Conservation (phyloP, 1,140 invertebrate species). For the Drosophila rhopaloa region DNA sequence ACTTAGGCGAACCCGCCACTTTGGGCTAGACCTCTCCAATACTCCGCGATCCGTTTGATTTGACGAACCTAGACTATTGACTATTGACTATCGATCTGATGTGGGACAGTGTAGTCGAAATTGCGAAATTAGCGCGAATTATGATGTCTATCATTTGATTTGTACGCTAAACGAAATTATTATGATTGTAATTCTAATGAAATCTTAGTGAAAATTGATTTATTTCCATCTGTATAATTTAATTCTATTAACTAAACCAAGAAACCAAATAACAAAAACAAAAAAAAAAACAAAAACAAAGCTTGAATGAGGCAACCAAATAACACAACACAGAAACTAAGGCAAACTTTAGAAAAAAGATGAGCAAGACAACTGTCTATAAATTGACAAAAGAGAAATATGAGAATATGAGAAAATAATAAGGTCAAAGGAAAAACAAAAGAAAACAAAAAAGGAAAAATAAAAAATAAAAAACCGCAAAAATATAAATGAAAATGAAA, state of each 20-base stretch:
- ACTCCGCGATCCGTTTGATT: constrained; percentile 53
- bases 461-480: constrained; percentile 11
- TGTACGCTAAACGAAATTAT: constrained; percentile 72
- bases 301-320: constrained; percentile 71
- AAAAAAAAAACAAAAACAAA: constrained; percentile 59
- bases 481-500: constrained; percentile 25
- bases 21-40: constrained; percentile 34
- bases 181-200: constrained; percentile 57
- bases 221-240: constrained; percentile 59
- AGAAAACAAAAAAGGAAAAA: constrained; percentile 5
- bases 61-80: constrained; percentile 26
- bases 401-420: neutral
- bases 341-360: constrained; percentile 39
- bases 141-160: constrained; percentile 43
- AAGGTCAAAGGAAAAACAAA: constrained; percentile 18
- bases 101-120: constrained; percentile 64
- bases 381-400: constrained; percentile 51
- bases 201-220: constrained; percentile 79
- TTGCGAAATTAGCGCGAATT: constrained; percentile 34
- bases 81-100: constrained; percentile 27
- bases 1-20: constrained; percentile 59
- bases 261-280: constrained; percentile 6
- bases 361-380: constrained; percentile 61
- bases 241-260: constrained; percentile 39
- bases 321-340: constrained; percentile 44